Evolutionary conservation across 1,140 invertebrate species (phyloP).

Genomic region (Nasonia giraulti): DNA sequence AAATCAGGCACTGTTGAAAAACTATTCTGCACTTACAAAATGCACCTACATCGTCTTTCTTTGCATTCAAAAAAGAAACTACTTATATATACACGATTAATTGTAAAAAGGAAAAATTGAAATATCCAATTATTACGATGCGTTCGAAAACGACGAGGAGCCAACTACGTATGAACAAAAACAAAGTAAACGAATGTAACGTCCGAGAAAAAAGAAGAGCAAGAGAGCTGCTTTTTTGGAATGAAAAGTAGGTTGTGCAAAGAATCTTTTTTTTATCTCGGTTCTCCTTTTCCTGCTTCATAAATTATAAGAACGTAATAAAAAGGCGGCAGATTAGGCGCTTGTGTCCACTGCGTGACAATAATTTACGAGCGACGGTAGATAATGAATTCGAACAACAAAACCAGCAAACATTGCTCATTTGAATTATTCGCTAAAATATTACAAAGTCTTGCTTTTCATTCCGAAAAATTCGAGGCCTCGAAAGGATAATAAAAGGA

Average conservation of each 20-base stretch:
- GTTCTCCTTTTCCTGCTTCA: neutral
- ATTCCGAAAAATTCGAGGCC: neutral
- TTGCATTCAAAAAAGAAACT: neutral
- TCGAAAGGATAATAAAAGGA: neutral
- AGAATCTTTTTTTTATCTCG: neutral
- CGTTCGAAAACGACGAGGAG: slow-evolving; percentile 8
- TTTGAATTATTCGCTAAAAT: no score
- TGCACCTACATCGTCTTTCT: neutral
- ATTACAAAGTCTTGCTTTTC: neutral
- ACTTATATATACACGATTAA: neutral
- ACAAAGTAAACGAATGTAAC: neutral
- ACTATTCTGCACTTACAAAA: neutral
- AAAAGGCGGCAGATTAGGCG: neutral
- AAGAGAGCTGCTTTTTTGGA: neutral
- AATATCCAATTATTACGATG: slow-evolving; percentile 6
- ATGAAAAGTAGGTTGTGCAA: neutral
- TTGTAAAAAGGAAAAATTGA: neutral
- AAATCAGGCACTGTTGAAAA: slow-evolving; percentile 13
- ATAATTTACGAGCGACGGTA: neutral
- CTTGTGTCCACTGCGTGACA: neutral
- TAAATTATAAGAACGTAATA: neutral
- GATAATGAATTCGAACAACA: no score
- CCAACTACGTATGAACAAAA: neutral
- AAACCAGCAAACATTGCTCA: no score
- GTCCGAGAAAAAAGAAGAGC: neutral